Evolutionary conservation across 2,888 invertebrate genomes (phyloP).

Genomic region (Cacoxenus indagator): DNA sequence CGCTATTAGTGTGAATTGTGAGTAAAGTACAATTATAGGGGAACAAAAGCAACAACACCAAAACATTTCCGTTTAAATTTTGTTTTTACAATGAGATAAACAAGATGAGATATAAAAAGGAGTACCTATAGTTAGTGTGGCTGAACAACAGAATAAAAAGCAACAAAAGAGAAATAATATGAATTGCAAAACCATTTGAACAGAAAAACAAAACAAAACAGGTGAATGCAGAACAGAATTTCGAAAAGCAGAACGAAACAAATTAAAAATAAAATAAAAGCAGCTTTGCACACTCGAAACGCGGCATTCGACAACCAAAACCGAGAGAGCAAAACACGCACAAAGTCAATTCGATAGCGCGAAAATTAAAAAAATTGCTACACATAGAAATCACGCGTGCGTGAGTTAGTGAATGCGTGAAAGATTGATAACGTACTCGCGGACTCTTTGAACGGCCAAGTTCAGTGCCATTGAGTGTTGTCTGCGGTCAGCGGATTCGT

Average conservation of each 20-base stretch:
- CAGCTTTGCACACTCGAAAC: neutral
- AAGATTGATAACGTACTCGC: neutral
- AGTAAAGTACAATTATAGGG: too few relatives aligned
- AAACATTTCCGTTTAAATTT: too few relatives aligned
- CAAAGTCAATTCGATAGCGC: neutral
- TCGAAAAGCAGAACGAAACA: neutral
- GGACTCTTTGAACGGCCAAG: neutral
- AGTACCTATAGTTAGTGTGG: too few relatives aligned
- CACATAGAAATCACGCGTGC: neutral
- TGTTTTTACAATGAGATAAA: too few relatives aligned
- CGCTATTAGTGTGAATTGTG: too few relatives aligned
- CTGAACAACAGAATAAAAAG: neutral
- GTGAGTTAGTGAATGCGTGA: neutral
- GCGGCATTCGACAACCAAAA: conserved; percentile 3
- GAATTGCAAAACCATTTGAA: neutral
- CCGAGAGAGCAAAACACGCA: neutral
- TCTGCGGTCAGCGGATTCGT: neutral
- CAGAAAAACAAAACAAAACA: neutral
- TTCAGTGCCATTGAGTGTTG: neutral
- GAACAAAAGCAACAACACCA: too few relatives aligned
- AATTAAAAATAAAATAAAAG: conserved; percentile 10
- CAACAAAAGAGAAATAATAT: neutral
- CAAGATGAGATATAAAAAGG: too few relatives aligned
- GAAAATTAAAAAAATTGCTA: neutral
- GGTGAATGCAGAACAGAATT: neutral